These are phyloP conservation scores for Ciconia stormi DNA, from an alignment of 2,113 vertebrate genomes.

Conservation along the genomic window DNA sequence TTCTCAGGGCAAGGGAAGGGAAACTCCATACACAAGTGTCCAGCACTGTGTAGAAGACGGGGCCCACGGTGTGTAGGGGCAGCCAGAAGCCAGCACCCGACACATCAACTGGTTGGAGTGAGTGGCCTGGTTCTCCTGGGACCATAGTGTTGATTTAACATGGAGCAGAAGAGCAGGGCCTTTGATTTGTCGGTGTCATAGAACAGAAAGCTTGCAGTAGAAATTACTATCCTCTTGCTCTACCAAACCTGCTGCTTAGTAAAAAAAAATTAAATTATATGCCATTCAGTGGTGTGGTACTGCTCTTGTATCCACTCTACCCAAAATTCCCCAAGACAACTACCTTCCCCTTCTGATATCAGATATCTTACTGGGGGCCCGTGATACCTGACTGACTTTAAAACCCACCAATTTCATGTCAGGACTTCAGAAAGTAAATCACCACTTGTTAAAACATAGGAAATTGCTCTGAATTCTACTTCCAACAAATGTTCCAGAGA, in stretches of 20 bases:
- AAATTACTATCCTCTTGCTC: background rate
- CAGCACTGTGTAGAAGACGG: background rate
- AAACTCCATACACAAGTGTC: background rate
- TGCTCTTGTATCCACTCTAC: background rate
- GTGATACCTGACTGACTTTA: background rate
- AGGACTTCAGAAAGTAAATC: background rate
- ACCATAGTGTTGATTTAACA: background rate
- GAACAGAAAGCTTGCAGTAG: background rate
- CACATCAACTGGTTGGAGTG: background rate
- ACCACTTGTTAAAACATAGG: background rate
- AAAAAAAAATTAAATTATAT: background rate
- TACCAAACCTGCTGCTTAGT: background rate
- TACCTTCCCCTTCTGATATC: background rate
- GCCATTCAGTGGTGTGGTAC: background rate
- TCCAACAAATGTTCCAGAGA: background rate
- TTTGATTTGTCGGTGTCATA: background rate
- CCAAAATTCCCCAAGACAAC: background rate
- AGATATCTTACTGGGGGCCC: background rate
- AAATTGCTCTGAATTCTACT: background rate
- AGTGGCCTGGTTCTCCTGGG: background rate
- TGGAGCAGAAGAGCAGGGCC: background rate
- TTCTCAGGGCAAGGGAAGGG: background rate
- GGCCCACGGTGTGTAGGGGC: background rate
- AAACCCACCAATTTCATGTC: background rate
- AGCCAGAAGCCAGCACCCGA: background rate